Percentiles rank a stretch among this genome's conserved stretches.
Conservation (phyloP, 1,140 invertebrate species). For the Meloidogyne floridensis region DNA sequence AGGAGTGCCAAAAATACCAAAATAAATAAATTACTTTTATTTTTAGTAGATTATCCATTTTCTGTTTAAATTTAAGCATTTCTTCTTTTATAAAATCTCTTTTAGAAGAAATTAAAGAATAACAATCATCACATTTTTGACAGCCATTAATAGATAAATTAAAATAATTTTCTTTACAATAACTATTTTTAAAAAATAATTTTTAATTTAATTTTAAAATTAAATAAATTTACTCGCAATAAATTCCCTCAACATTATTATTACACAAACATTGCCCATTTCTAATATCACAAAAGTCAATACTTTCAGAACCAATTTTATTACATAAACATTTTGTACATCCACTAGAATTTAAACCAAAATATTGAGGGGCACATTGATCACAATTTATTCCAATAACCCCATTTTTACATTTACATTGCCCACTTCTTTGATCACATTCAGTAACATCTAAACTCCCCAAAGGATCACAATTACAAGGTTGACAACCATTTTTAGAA, state of each 20-base stretch:
- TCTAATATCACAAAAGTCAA: constrained; percentile 52
- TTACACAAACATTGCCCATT: constrained; percentile 79
- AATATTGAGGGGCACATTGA: constrained; percentile 80
- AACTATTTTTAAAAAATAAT: constrained; percentile 55
- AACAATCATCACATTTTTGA: constrained; percentile 50
- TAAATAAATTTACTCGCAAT: constrained; percentile 74
- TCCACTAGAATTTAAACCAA: constrained; percentile 76
- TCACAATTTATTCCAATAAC: constrained; percentile 78
- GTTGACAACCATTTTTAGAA: constrained; percentile 74
- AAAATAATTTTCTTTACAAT: constrained; percentile 73
- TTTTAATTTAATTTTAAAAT: background rate
- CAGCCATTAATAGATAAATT: constrained; percentile 41
- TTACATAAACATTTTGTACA: constrained; percentile 60
- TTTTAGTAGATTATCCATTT: constrained; percentile 49
- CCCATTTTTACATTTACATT: constrained; percentile 79
- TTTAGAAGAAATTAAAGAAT: constrained; percentile 42
- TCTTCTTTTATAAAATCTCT: constrained; percentile 40
- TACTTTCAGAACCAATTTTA: constrained; percentile 48
- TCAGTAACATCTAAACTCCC: constrained; percentile 78
- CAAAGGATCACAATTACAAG: constrained; percentile 82
- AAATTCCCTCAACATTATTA: constrained; percentile 87
- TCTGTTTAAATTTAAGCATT: constrained; percentile 42
- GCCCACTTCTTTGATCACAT: constrained; percentile 79
- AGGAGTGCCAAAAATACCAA: constrained; percentile 19
- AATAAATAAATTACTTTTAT: constrained; percentile 49